Base-by-base conservation (phyloP, 2,797 vertebrate species). In the Ctenopoma multispine region DNA sequence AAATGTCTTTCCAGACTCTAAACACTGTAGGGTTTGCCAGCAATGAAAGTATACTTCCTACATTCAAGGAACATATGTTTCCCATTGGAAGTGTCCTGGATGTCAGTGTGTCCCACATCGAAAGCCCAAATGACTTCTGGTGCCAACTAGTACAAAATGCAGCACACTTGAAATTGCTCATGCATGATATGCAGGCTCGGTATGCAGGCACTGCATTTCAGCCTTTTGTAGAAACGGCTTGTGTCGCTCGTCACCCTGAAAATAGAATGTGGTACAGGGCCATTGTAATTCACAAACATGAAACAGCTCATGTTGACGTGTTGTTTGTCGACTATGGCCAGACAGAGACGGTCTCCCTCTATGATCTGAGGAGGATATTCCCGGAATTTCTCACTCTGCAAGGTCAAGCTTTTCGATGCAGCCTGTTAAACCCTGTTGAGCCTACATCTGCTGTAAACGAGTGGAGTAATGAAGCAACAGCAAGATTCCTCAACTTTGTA, bases 391-490 rank as follows among this genome's bases (percentile, higher is more conserved):
- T 98, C 7, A 72, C 81, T 27, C 74, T 97, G 20, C 93, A 92
- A 31, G 94, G 95, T 61, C 97, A 98, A 86, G 97, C 97, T 43
- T 97, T 99, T 87, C 94, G 95, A 75, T 99, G 98, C 86, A 97
- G 96, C 81, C 92, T 99, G 75, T 95, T 97, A 77, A 99, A 97
- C 75, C 91, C 95, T 60, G 89, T 94, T 78, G 90, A 96, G 1
- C 94, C 96, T 0, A 82, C 77, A 0, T 93, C 92, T 40, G 82
- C 77, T 7, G 90, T 93, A 65, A 93, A 95, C 50, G 69, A 92
- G 31, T 99, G 97, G 97, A 92, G 87, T 61, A 86, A 93, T 58
- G 89, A 93, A 60, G 95, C 96, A 0, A 48, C 82, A 9, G 81
- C 21, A 55, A 89, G 72, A 60, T 99, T 99, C 85, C 78, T 73